Evolutionary conservation across 2,888 invertebrate genomes (phyloP), one percentile per base, ranked within the genome.

Genomic region (Sarcophaga caerulescens): DNA sequence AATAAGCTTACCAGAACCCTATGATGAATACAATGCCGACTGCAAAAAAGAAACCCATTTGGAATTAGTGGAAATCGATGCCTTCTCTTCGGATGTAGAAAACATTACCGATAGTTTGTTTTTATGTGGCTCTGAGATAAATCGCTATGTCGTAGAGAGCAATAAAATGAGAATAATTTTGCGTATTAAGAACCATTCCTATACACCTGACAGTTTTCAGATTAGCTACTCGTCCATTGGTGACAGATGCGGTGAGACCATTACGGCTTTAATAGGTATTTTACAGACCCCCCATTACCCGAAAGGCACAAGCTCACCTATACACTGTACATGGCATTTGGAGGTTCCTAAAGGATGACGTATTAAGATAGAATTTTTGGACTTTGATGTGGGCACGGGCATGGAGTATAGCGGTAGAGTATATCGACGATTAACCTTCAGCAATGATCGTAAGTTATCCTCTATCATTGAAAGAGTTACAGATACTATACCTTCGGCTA

Each of bases 321-420:
- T 94, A 80, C 94, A 94, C 76, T 97, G 97, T 89, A 91, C 93
- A 10, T 97, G 97, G 97, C 92, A 88, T 21, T 94, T 96, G 6
- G 93, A 90, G 57, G 95, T 95, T 4, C 95, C 95, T 0, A 92
- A 93, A 89, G 96, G 96, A 0, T 93, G 94, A 69, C 94, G 95
- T 73, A 93, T 97, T n/a, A 94, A 94, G 63, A 90, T 96, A 0
- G 94, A 95, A 65, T 93, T 97, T 73, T 88, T 95, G 0, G 95
- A 96, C 90, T 93, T 96, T 78, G 95, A 96, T 88, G 89, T 95
- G 0, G 94, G 94, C 47, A 78, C 52, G 12, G 52, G 63, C 0
- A 62, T 52, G 11, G 23, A 59, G 10, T 5, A 57, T 4, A 86
- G 44, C 2, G 80, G 21, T 10, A 14, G 59, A 5, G 89, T 91